phyloP scores from a whole-genome alignment of 2,113 vertebrate genomes.

The Heliornis fulica region DNA sequence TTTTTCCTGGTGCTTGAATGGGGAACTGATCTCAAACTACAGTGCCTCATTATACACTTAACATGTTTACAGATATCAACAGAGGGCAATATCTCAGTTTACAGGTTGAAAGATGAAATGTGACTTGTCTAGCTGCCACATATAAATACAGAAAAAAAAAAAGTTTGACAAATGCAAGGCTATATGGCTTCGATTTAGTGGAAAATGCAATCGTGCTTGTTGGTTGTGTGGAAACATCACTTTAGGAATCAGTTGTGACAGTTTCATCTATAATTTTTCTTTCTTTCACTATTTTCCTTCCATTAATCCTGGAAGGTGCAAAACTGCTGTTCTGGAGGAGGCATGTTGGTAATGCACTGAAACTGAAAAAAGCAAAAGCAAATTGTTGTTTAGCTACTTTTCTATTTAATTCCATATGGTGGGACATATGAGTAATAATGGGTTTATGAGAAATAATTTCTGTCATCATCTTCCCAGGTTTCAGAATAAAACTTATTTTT shows the following conservation, averaged over 20 bases:
- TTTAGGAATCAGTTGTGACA: neutral
- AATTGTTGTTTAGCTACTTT: neutral
- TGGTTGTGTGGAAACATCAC: neutral
- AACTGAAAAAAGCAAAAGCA: neutral
- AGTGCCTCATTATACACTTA: neutral
- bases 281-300: neutral
- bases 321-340: neutral
- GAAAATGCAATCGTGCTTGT: neutral
- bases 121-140: neutral
- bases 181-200: neutral
- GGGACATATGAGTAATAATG: neutral
- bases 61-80: fast-evolving
- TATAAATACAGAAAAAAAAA: neutral
- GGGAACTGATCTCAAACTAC: neutral
- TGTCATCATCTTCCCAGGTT: neutral
- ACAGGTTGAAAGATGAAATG: neutral
- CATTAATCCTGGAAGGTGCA: neutral
- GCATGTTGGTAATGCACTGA: neutral
- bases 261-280: neutral
- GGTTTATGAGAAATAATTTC: neutral
- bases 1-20: neutral
- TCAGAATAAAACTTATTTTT: neutral
- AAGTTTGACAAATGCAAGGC: neutral
- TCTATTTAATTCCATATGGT: neutral
- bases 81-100: neutral